Evolutionary conservation across 2,888 invertebrate species (phyloP), one percentile per base, ranked within the genome.

Genomic region (Yponomeuta evonymella): DNA sequence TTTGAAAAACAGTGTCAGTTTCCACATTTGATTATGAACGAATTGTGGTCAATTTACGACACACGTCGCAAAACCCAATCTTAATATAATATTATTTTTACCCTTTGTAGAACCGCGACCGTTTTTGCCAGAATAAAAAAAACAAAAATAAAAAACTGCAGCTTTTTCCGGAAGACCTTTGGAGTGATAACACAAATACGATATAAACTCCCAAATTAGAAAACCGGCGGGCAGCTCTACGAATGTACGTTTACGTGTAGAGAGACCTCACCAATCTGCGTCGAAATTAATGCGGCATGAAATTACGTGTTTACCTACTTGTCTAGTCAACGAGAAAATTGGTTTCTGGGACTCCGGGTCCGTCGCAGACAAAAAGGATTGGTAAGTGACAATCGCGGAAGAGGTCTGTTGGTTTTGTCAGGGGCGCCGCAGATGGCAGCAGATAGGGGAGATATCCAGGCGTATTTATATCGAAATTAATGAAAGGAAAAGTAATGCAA

Each of bases 251-350:
- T 15, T 5, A 58, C 51, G 51, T 58, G 15, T 58, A 58, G 51
- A 58, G 51, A 58, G 51, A 58, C 4, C 43, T 43, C 43, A 43
- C 43, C 43, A 43, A 43, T 43, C 83, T 83, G 80, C 82, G 85
- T 79, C 77, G 80, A 82, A 85, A 85, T 87, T 86, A 89, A 89
- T 86, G 84, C 80, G 80, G 78, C 89, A 83, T 88, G 89, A 89
- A 90, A 90, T 90, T 87, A 88, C 88, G 84, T 88, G 84, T 88
- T 89, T 88, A 88, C 89, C 89, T 88, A 87, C 88, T 87, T 88
- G 89, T 82, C 85, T 88, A 89, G 82, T 90, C 88, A 84, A 79
- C 83, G 79, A 83, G 89, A 89, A 90, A 90, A 90, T 90, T 90
- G 89, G 83, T 85, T 89, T 85, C 81, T 79, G 81, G 81, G 83